Evolutionary conservation across 92 coral and sea anemone species (phyloP), one percentile per base, ranked within the genome.

Genomic region (Epizoanthus scotinus): DNA sequence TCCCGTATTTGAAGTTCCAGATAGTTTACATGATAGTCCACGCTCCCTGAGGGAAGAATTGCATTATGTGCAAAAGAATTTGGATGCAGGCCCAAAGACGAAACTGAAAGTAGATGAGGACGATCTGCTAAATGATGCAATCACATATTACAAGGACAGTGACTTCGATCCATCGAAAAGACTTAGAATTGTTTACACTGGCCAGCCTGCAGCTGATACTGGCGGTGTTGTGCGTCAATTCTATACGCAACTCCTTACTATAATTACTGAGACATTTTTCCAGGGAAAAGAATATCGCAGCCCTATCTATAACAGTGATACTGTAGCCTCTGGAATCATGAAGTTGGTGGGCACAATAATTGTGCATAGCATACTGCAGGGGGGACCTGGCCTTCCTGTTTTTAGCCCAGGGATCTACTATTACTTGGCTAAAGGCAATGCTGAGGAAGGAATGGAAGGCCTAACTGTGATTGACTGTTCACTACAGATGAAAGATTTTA

Each of bases 191-290:
- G 70, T 87, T 2, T 90, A 90, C 83, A 83, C 36, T 14, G 84
- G 81, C 8, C 87, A 87, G 78, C 84, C 90, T 28, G 93, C 93
- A 52, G 93, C 86, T 49, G 90, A 90, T 47, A 86, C 93, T 68
- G 93, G 93, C 27, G 90, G 90, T 73, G 93, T 86, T 24, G 64
- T 87, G 66, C 87, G 88, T 24, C 93, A 86, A 27, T 86, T 90
- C 31, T 90, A 86, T 65, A 90, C 90, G 19, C 85, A 90, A 21
- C 86, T 90, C n/a, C 90, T 86, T 24, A 55, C 34, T 71, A 83
- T 9, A 83, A 79, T 90, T 26, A 55, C 88, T 8, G 83, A 83
- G 3, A 38, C 85, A 19, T 84, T 90, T 75, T 90, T 90, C 63
- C 86, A 90, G 31, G 90, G 88, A 57, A 29, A 83, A 34, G 73